A percentile compares a stretch with the other conserved stretches of the same genome.
These are phyloP conservation scores for Takifugu rubripes DNA, from an alignment of 2,797 vertebrate genomes.

Conservation along the genomic window DNA sequence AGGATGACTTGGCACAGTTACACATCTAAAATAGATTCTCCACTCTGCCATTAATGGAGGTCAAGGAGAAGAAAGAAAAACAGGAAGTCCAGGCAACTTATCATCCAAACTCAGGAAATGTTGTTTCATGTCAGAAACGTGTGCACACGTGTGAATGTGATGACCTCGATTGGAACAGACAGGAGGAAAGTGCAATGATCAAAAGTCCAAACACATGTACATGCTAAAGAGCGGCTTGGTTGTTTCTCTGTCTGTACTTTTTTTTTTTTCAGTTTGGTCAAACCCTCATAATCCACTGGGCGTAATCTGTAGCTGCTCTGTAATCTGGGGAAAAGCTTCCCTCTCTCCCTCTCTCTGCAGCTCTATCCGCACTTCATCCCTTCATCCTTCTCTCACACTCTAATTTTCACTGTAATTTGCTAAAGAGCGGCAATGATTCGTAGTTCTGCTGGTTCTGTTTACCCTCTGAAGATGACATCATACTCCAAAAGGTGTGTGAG, in stretches of 20 bases:
- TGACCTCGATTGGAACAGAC: slow-evolving; percentile 18
- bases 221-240: slow-evolving; percentile 35
- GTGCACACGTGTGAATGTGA: not conserved
- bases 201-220: not conserved
- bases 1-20: slow-evolving; percentile 7
- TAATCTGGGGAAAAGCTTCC: slow-evolving; percentile 73
- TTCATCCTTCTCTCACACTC: slow-evolving; percentile 68
- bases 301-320: slow-evolving; percentile 66
- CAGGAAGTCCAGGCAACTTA: not conserved
- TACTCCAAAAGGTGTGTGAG: slow-evolving; percentile 17
- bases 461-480: slow-evolving; percentile 51
- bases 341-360: slow-evolving; percentile 52
- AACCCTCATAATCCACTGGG: slow-evolving; percentile 68
- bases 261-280: slow-evolving; percentile 50
- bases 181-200: not conserved
- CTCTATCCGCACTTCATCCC: slow-evolving; percentile 61
- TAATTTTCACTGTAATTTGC: slow-evolving; percentile 70
- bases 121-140: too few relatives aligned
- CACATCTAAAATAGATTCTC: not conserved
- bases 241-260: slow-evolving; percentile 34
- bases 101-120: not conserved
- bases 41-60: slow-evolving; percentile 1
- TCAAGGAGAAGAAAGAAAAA: slow-evolving; percentile 16
- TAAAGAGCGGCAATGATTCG: slow-evolving; percentile 65
- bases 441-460: slow-evolving; percentile 48